Base-by-base conservation (phyloP, 2,113 vertebrate species). In the Xiphophorus maculatus region DNA sequence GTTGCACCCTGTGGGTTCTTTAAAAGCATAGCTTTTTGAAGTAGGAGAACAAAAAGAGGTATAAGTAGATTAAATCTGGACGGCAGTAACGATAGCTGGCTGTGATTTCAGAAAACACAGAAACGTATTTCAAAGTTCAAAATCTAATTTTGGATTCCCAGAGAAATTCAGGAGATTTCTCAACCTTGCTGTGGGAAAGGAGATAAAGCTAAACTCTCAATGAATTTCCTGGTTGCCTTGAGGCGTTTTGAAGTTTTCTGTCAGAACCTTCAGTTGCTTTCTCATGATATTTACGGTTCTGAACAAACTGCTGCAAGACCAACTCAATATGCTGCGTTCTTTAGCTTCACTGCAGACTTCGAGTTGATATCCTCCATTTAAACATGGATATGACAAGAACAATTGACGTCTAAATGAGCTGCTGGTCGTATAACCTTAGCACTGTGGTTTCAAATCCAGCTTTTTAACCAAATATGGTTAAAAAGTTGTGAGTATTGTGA, bases 11-110 rank as follows among this genome's bases (percentile, higher is more conserved):
- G 25, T 74, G 79, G 87, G 84, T 42, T 76, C 69, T 86, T 88
- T 84, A 76, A 85, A 84, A 87, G 76, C 84, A 82, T 78, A 73
- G 86, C 82, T 88, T 88, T 63, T 64, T 85, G 67, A 48, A 76
- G 71, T 35, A 5, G 71, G 5, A 54, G 29, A 40, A n/a, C 28
- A 4, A 42, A 27, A 29, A 67, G 51, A 48, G 27, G 29, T 33
- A 58, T 25, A 29, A 61, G 65, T 15, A 77, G 44, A 82, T 42
- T 64, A 67, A 42, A 29, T 25, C 7, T 61, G 42, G 67, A 40
- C 30, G 29, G 77, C 30, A 35, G 65, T 40, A 17, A 67, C 30
- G 76, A 82, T 69, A 27, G 67, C 29, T 71, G 40, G 63, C 27
- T 19, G 54, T 81, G 74, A 87, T 83, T 68, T 76, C 51, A 3